Percentiles rank a stretch among this genome's conserved stretches.
Conservation (phyloP, 2,888 invertebrate genomes). For the Spialia ferax region DNA sequence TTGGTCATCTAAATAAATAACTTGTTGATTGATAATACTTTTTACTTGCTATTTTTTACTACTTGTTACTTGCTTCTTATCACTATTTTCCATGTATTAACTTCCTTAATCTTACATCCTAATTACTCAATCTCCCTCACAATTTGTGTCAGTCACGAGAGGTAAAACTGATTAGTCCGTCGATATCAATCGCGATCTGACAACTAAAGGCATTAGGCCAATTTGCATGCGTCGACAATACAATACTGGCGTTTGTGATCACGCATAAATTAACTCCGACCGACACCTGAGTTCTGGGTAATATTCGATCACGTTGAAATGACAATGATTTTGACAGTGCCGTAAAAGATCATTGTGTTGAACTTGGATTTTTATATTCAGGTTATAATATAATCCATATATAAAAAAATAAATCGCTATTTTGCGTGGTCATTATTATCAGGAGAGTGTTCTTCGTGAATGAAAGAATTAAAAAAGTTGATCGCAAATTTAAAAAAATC, state of each 20-base stretch:
- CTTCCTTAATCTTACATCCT: too few species aligned
- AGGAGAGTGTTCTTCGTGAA: too few species aligned
- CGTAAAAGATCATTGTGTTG: neutral
- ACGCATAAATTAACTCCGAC: constrained; percentile 51
- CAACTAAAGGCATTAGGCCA: constrained; percentile 48
- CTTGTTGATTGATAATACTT: too few species aligned
- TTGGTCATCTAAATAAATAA: too few species aligned
- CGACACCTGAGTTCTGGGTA: constrained; percentile 37
- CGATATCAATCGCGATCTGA: constrained; percentile 46
- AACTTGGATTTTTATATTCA: neutral
- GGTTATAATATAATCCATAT: too few species aligned
- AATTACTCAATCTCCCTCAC: neutral
- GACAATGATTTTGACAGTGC: constrained; percentile 8
- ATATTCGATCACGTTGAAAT: constrained; percentile 41
- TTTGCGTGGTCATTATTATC: too few species aligned
- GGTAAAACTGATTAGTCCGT: constrained; percentile 24
- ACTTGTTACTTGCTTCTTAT: too few species aligned
- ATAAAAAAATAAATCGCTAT: too few species aligned
- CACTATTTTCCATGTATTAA: too few species aligned
- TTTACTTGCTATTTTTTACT: too few species aligned
- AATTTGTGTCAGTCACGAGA: neutral
- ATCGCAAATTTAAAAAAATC: too few species aligned
- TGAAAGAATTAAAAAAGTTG: too few species aligned
- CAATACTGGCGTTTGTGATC: constrained; percentile 48
- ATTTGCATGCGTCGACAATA: constrained; percentile 59